These are phyloP conservation scores for Lucilia sericata DNA, from an alignment of 1,140 invertebrate species.

Conservation along the genomic window DNA sequence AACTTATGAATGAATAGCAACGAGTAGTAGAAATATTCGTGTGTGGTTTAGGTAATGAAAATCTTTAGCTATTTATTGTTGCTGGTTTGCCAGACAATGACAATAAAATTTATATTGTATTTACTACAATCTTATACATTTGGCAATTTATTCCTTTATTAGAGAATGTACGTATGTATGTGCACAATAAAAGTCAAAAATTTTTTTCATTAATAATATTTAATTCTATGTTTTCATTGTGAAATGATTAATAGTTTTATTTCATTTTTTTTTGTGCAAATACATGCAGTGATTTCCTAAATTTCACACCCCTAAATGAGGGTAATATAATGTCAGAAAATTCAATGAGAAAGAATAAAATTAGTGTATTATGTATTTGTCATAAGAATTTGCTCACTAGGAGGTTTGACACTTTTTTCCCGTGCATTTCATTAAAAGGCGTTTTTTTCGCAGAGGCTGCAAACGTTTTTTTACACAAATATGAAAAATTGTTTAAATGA, in stretches of 20 bases:
- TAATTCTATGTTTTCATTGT: background rate
- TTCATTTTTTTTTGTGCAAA: background rate
- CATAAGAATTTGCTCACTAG: background rate
- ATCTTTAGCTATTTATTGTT: background rate
- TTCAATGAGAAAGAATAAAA: background rate
- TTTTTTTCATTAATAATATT: background rate
- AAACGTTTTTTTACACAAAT: background rate
- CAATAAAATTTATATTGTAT: conserved; percentile 8
- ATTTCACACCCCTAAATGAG: background rate
- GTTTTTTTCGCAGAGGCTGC: background rate
- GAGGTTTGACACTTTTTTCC: background rate
- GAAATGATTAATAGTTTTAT: background rate
- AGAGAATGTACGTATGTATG: background rate
- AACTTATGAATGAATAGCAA: background rate
- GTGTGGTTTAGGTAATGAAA: background rate
- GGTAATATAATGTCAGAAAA: background rate
- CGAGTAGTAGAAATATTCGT: background rate
- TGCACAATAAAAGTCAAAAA: background rate
- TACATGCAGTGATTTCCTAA: too few relatives aligned
- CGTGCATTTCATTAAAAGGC: background rate
- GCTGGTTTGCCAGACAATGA: background rate
- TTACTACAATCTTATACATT: background rate
- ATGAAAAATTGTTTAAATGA: background rate
- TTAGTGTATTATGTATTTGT: background rate
- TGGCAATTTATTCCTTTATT: background rate